Evolutionary conservation across 2,888 invertebrate genomes (phyloP), one percentile per base, ranked within the genome.

Genomic region (Athalia cordata): DNA sequence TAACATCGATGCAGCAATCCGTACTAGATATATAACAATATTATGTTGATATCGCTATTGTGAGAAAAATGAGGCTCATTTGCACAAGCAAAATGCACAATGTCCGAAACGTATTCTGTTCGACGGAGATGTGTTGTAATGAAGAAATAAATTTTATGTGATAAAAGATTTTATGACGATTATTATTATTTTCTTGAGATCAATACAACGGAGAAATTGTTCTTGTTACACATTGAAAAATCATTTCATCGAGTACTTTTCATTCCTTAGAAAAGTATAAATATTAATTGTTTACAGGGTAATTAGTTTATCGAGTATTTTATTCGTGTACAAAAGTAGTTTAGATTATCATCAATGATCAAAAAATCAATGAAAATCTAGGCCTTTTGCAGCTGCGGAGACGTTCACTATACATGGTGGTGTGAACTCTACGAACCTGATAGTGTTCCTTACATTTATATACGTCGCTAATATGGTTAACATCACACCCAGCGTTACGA

Each of bases 321-420:
- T 29, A 29, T 29, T 29, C 2, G 29, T 29, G 29, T 29, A 29
- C 29, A 29, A 29, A 29, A 29, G 29, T 29, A 29, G 29, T 29
- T 29, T 29, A 29, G 29, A 29, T 29, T 29, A 29, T 29, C 29
- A 29, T 29, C 29, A 2, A 29, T 29, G 2, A 29, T 29, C 29
- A 2, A 29, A 29, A 29, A 29, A 29, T 29, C 29, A 75, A 13
- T 75, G 72, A 45, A 64, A 74, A 11, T 78, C 43, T 43, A 75
- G 50, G 45, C 75, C 75, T 13, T 65, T 77, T 9, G 81, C 79
- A 47, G 81, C 82, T 52, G 88, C 88, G 0, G 93, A 92, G 0
- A 93, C 91, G 85, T 95, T 95, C 55, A 93, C 88, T 81, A 96
- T 91, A 89, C 96, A 96, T 2, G 96, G 95, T 47, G 95, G 94